Evolutionary conservation across 2,797 vertebrate genomes (phyloP), one percentile per base, ranked within the genome.

Genomic region (Amazonetta brasiliensis): DNA sequence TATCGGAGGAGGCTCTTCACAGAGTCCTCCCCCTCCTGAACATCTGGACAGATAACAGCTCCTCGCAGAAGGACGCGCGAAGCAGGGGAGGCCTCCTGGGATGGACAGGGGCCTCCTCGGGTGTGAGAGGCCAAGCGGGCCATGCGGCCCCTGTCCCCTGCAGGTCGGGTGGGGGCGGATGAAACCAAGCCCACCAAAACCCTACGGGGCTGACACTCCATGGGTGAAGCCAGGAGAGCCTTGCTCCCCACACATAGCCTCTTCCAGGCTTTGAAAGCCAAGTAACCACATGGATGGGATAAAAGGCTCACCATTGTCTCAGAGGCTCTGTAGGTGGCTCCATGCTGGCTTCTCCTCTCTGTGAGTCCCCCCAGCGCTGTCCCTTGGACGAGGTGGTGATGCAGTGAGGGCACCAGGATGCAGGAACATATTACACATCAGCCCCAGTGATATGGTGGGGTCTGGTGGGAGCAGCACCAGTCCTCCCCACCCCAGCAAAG

Each of bases 11-110:
- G 50, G 66, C n/a, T 92, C 31, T 37, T 89, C 52, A 79, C 50
- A 48, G 67, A 95, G 71, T 95, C 92, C 95, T 96, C 96, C 96
- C 92, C 62, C 84, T 94, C 7, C 0, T 41, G 66, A 97, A 94
- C 93, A 96, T 94, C 93, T 95, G 95, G 94, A 74, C 77, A 88
- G 95, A 96, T 95, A 96, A 91, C 50, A 84, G 41, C 52, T 71
- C 74, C 89, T 94, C 81, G 1, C 58, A 92, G 90, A 90, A 86
- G 91, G 76, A 35, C 11, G 85, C 84, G 63, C 79, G 76, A 84
- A 87, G 43, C 35, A 0, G 0, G 35, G 41, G 62, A 91, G 68
- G 62, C 48, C 69, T 88, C 60, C 63, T 94, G 67, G 67, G 78
- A 94, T 81, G 58, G 71, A 69, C 85, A 92, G 75, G 72, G 62